Conservation (phyloP, 2,113 vertebrate genomes). For the Solea solea region DNA sequence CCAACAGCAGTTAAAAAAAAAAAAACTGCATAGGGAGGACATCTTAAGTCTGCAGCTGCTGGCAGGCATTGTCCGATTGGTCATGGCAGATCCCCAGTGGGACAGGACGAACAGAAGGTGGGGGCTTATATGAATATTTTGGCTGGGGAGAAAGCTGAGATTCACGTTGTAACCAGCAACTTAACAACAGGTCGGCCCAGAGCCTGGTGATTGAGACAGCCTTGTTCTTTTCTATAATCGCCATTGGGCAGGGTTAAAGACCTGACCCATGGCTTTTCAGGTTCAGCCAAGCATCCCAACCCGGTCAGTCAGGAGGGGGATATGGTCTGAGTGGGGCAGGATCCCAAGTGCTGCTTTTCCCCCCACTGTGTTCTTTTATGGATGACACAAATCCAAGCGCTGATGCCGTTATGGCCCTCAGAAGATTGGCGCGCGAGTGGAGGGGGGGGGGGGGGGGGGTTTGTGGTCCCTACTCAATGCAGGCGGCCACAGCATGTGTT, state of each 20-base stretch:
- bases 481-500: conserved; percentile 5
- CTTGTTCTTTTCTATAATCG: conserved; percentile 39
- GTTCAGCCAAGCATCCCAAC: conserved; percentile 63
- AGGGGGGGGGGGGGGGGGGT: neutral
- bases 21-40: conserved; percentile 36
- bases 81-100: conserved; percentile 61
- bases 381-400: conserved; percentile 52
- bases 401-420: conserved; percentile 36
- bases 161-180: conserved; percentile 44
- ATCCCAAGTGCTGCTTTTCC: conserved; percentile 28
- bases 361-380: conserved; percentile 55
- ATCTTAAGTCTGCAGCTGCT: conserved; percentile 72
- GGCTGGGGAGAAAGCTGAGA: conserved; percentile 23
- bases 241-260: conserved; percentile 51
- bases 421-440: neutral
- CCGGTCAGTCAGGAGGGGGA: conserved; percentile 28
- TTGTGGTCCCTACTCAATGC: conserved; percentile 3
- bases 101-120: conserved; percentile 35
- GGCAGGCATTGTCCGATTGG: conserved; percentile 66
- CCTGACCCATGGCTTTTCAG: conserved; percentile 63
- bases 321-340: conserved; percentile 16
- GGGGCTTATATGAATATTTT: conserved; percentile 53
- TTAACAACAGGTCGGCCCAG: conserved; percentile 41
- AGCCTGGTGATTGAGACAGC: conserved; percentile 22
- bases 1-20: conserved; percentile 27